A percentile compares a stretch with the other conserved stretches of the same genome.
Evolutionary conservation across 64 coral and sea anemone species (phyloP).

Genomic region (Orbicella faveolata): DNA sequence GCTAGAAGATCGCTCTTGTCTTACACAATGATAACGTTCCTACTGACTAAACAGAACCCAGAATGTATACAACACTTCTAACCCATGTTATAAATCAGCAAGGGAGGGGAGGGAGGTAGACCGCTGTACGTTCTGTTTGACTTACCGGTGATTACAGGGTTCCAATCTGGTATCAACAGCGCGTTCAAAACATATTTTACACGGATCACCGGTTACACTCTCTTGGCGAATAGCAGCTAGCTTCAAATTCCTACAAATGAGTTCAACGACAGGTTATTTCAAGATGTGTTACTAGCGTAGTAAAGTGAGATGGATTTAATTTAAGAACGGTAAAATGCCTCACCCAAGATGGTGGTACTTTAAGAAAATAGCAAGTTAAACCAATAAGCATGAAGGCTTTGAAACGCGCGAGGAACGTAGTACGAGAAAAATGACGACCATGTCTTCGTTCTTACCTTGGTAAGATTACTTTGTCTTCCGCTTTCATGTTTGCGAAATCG

Average conservation of each 20-base stretch:
- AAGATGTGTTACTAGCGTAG: too few relatives aligned
- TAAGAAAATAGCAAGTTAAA: too few relatives aligned
- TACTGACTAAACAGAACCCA: too few relatives aligned
- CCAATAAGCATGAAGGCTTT: background rate
- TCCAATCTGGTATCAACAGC: conserved; percentile 67
- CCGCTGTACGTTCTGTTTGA: background rate
- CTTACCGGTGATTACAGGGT: conserved; percentile 88
- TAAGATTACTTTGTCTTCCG: conserved; percentile 88
- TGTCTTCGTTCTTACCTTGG: conserved; percentile 65
- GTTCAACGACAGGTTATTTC: background rate
- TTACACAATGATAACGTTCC: too few relatives aligned
- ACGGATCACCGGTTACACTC: conserved; percentile 76
- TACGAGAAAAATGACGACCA: too few relatives aligned
- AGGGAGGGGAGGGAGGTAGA: background rate
- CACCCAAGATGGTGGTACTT: too few relatives aligned
- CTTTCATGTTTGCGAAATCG: conserved; percentile 71
- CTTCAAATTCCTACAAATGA: conserved; percentile 76
- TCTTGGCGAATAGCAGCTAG: conserved; percentile 79
- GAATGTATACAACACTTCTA: too few relatives aligned
- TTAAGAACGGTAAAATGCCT: too few relatives aligned
- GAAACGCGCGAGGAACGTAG: background rate
- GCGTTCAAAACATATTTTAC: conserved; percentile 92
- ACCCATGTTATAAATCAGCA: background rate
- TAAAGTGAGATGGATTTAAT: background rate
- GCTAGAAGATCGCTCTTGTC: too few relatives aligned